phyloP scores from a whole-genome alignment of 2,113 vertebrate species.

The Ciconia boyciana region DNA sequence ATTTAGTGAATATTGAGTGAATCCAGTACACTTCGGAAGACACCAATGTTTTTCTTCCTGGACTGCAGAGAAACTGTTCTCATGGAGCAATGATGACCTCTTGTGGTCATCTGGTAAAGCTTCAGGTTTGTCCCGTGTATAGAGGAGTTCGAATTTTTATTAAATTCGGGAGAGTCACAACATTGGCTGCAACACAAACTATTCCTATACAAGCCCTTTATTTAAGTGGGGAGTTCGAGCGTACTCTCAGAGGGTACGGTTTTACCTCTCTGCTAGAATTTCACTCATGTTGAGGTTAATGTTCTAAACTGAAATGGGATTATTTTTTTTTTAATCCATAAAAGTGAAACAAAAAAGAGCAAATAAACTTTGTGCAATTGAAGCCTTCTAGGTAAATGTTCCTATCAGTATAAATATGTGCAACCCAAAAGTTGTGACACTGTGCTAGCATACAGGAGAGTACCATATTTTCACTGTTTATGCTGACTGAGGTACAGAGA shows the following conservation, averaged over 20 bases:
- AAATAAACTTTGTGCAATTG: neutral
- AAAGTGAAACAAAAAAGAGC: neutral
- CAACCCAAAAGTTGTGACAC: neutral
- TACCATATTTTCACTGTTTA: neutral
- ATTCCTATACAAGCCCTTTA: neutral
- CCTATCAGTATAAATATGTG: neutral
- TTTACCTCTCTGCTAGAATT: neutral
- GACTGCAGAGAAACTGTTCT: neutral
- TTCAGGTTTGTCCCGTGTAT: neutral
- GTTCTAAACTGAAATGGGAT: neutral
- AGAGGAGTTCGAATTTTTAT: neutral
- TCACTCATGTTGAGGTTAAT: neutral
- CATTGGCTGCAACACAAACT: neutral
- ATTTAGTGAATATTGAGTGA: neutral
- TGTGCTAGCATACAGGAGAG: neutral
- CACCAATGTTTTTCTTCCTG: neutral
- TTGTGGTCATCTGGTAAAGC: constrained; percentile 11
- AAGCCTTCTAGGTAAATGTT: neutral
- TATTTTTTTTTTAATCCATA: neutral
- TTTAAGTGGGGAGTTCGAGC: neutral
- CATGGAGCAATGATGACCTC: constrained; percentile 55
- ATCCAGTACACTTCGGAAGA: neutral
- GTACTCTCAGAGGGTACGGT: neutral
- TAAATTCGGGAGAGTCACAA: neutral
- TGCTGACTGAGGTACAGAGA: neutral